Evolutionary conservation across 2,888 invertebrate species (phyloP).

Genomic region (Nephrotoma flavescens): DNA sequence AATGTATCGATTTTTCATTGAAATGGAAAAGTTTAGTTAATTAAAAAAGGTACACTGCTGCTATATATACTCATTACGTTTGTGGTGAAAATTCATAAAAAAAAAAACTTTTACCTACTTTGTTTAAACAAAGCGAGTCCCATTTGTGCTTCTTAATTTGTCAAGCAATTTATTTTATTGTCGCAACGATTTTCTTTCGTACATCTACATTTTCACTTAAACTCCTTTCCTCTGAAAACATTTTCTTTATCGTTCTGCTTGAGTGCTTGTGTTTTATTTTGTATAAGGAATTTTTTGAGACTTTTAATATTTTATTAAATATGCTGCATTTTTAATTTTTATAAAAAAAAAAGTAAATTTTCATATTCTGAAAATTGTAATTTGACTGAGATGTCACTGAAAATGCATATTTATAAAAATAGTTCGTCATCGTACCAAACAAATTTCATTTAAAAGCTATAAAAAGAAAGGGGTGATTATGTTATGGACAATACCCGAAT

Average conservation of each 20-base stretch:
- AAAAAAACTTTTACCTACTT: neutral
- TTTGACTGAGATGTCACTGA: too few relatives aligned
- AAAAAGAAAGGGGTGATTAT: too few relatives aligned
- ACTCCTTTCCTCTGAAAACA: neutral
- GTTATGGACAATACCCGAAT: too few relatives aligned
- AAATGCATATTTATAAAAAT: too few relatives aligned
- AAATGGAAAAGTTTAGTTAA: neutral
- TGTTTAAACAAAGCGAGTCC: neutral
- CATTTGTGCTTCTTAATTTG: neutral
- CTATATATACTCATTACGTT: neutral
- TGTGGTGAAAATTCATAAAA: neutral
- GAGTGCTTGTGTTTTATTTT: neutral
- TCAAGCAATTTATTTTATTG: neutral
- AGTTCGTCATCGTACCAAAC: too few relatives aligned
- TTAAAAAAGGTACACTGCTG: neutral
- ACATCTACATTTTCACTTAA: neutral
- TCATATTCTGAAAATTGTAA: neutral
- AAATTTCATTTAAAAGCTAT: too few relatives aligned
- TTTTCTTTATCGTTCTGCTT: neutral
- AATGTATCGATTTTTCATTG: neutral
- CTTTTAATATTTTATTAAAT: neutral
- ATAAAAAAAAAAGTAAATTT: neutral
- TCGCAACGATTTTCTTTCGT: neutral
- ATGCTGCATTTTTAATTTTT: neutral
- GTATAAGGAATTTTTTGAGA: neutral